phyloP scores from a whole-genome alignment of 2,888 invertebrate genomes.

The Ophioninae sp. region DNA sequence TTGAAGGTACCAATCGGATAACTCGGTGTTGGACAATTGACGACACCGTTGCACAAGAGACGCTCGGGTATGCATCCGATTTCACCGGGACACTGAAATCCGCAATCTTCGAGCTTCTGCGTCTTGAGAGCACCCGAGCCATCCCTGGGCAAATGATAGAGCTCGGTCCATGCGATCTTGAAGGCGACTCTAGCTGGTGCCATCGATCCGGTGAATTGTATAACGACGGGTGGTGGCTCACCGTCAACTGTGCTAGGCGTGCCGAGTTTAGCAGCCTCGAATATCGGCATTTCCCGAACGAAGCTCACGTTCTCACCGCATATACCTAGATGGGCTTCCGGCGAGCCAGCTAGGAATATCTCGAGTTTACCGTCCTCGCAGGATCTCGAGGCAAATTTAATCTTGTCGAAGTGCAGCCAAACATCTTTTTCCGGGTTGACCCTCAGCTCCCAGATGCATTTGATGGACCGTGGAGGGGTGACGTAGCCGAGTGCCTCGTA shows the following conservation, averaged over 20 bases:
- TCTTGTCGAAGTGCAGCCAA: constrained; percentile 93
- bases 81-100: constrained; percentile 93
- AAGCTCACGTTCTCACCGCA: constrained; percentile 94
- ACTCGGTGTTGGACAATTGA: constrained; percentile 90
- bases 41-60: constrained; percentile 92
- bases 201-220: constrained; percentile 89
- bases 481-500: constrained; percentile 88
- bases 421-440: constrained; percentile 92
- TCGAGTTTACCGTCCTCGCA: constrained; percentile 94
- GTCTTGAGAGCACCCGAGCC: constrained; percentile 91
- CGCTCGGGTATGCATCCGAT: constrained; percentile 92
- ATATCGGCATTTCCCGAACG: constrained; percentile 89
- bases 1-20: constrained; percentile 66
- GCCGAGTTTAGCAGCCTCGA: constrained; percentile 89
- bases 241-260: constrained; percentile 81
- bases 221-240: constrained; percentile 85
- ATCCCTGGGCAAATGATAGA: constrained; percentile 92
- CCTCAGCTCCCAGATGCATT: constrained; percentile 91
- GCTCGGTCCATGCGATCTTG: constrained; percentile 94
- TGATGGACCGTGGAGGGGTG: constrained; percentile 80
- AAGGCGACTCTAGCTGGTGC: constrained; percentile 92
- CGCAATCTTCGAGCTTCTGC: constrained; percentile 89
- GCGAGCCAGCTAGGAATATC: constrained; percentile 88
- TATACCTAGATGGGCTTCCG: constrained; percentile 90
- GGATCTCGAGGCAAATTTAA: constrained; percentile 91